These are phyloP conservation scores for Rosalia funebris DNA, from an alignment of 2,888 invertebrate species.

Conservation along the genomic window DNA sequence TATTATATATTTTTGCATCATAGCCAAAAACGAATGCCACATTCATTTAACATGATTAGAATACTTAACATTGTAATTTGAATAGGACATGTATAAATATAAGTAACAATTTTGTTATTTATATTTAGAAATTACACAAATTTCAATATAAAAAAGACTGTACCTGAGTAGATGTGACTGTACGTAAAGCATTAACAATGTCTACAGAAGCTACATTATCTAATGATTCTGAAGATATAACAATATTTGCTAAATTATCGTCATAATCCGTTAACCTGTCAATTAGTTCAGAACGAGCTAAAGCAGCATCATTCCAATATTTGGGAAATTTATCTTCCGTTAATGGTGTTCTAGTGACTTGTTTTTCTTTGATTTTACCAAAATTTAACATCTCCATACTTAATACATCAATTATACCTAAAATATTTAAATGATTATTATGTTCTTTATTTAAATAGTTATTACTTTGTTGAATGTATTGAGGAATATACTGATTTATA, in stretches of 20 bases:
- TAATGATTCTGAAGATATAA: constrained; percentile 76
- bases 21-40: too few relatives aligned
- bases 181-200: constrained; percentile 73
- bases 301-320: constrained; percentile 69
- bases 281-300: constrained; percentile 74
- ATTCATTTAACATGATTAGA: too few relatives aligned
- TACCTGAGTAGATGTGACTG: constrained; percentile 69
- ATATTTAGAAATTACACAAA: too few relatives aligned
- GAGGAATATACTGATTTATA: too few relatives aligned
- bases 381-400: constrained; percentile 78
- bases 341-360: constrained; percentile 63
- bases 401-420: constrained; percentile 83
- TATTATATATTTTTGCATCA: too few relatives aligned
- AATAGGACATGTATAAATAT: too few relatives aligned
- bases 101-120: too few relatives aligned
- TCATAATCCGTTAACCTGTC: constrained; percentile 85
- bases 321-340: constrained; percentile 66
- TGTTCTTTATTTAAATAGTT: too few relatives aligned
- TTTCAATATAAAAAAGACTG: too few relatives aligned
- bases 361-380: constrained; percentile 70
- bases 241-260: constrained; percentile 76
- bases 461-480: too few relatives aligned
- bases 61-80: too few relatives aligned
- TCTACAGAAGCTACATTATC: constrained; percentile 70
- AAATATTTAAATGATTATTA: constrained; percentile 50